A percentile compares a stretch with the other conserved stretches of the same genome.
These are phyloP conservation scores for Sphaerophoria rueppellii DNA, from an alignment of 2,888 invertebrate genomes.

Conservation along the genomic window DNA sequence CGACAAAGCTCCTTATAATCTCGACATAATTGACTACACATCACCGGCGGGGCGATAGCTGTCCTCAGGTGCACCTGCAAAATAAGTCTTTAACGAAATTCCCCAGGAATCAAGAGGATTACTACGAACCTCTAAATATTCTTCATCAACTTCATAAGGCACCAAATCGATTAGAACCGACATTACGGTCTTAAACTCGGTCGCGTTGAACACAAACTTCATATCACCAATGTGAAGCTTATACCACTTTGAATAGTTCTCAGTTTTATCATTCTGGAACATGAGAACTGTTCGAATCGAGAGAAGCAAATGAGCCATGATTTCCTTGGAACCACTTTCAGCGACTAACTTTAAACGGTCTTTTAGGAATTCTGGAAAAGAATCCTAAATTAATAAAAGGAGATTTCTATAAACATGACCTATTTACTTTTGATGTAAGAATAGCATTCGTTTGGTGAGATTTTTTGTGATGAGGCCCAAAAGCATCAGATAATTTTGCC, in stretches of 20 bases:
- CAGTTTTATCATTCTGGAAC: constrained; percentile 65
- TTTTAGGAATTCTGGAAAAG: constrained; percentile 77
- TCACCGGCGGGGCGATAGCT: constrained; percentile 78
- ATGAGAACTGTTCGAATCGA: constrained; percentile 77
- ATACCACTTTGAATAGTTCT: constrained; percentile 80
- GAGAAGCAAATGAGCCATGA: constrained; percentile 77
- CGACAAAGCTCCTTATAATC: constrained; percentile 79
- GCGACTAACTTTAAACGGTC: constrained; percentile 77
- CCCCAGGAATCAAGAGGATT: no score
- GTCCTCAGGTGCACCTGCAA: constrained; percentile 78
- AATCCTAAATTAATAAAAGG: not conserved
- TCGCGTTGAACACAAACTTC: constrained; percentile 77
- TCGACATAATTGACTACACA: constrained; percentile 79
- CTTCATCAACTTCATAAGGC: constrained; percentile 77
- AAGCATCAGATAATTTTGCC: constrained; percentile 79
- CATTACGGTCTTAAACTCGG: constrained; percentile 77
- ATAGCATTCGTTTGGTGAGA: constrained; percentile 13
- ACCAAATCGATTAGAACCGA: constrained; percentile 77
- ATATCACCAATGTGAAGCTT: constrained; percentile 80
- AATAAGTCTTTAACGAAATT: not conserved
- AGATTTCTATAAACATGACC: not conserved
- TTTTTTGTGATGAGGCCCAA: constrained; percentile 75
- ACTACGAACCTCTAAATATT: constrained; percentile 78
- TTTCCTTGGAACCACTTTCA: constrained; percentile 72
- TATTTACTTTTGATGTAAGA: constrained; percentile 44